Evolutionary conservation across 2,888 invertebrate genomes (phyloP).

Genomic region (Torymus tubicola): DNA sequence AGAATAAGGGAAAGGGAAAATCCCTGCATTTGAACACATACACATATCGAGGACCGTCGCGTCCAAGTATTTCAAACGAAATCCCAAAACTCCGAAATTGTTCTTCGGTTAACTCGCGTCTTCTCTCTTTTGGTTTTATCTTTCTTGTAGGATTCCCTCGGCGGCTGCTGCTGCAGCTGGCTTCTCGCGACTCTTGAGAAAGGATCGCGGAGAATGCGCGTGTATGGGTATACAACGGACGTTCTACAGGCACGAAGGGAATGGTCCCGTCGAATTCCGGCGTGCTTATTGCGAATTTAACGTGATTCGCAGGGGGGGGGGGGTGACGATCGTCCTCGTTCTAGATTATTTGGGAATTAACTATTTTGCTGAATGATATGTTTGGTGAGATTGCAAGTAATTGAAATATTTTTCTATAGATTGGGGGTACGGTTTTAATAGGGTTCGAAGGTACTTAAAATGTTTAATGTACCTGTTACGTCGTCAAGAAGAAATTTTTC

Average conservation of each 20-base stretch:
- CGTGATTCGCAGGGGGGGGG: background rate
- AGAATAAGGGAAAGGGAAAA: conserved; percentile 6
- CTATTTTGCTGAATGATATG: background rate
- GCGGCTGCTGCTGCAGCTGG: too few species aligned
- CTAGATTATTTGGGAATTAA: background rate
- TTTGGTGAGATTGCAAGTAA: too few species aligned
- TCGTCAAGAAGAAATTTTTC: too few species aligned
- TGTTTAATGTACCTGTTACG: too few species aligned
- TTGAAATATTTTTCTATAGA: too few species aligned
- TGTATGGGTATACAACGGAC: background rate
- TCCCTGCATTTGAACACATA: conserved; percentile 51
- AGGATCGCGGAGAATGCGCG: background rate
- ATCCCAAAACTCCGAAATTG: conserved; percentile 43
- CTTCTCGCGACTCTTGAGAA: background rate
- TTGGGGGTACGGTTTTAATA: too few species aligned
- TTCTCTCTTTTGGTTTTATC: background rate
- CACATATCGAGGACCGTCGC: conserved; percentile 41
- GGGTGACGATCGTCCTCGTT: background rate
- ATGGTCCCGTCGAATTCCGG: conserved; percentile 8
- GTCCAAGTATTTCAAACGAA: conserved; percentile 44
- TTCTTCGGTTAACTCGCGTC: conserved; percentile 29
- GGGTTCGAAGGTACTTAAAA: too few species aligned
- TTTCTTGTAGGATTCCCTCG: background rate
- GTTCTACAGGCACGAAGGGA: conserved; percentile 2
- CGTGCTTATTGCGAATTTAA: conserved; percentile 19